A percentile compares a stretch with the other conserved stretches of the same genome.
Conservation (phyloP, 2,888 invertebrate genomes). For the Thecophora atra region DNA sequence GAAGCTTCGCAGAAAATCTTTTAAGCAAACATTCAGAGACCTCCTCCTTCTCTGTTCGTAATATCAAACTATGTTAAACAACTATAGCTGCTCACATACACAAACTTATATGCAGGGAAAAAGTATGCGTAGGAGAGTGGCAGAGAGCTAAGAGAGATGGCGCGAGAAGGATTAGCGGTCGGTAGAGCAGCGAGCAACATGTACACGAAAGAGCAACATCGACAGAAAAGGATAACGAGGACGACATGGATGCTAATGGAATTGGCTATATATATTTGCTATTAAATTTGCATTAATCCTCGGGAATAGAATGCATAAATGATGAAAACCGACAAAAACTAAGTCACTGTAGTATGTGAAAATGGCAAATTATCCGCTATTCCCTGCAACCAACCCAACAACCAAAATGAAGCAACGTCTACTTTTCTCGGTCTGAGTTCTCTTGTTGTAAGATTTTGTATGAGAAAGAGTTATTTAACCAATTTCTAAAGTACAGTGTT, state of each 20-base stretch:
- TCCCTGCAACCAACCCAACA: neutral
- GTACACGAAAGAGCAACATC: neutral
- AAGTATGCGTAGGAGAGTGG: neutral
- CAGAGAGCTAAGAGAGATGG: neutral
- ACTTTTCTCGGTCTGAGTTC: no score
- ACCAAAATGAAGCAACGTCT: neutral
- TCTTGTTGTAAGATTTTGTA: neutral
- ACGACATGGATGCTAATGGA: conserved; percentile 20
- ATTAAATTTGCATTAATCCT: conserved; percentile 24
- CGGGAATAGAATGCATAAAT: neutral
- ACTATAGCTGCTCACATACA: neutral
- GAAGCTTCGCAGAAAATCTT: neutral
- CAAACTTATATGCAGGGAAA: neutral
- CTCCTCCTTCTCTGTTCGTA: neutral
- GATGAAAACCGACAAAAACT: neutral
- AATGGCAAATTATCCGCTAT: neutral
- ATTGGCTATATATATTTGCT: conserved; percentile 22
- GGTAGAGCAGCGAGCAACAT: neutral
- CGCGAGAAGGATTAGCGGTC: neutral
- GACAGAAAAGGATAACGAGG: conserved; percentile 2
- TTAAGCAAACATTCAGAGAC: neutral
- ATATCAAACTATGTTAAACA: neutral
- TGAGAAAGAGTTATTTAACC: neutral
- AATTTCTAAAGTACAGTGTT: neutral
- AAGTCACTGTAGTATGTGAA: conserved; percentile 20